Evolutionary conservation across 2,888 invertebrate genomes (phyloP).

Genomic region (Parasteatoda lunata): DNA sequence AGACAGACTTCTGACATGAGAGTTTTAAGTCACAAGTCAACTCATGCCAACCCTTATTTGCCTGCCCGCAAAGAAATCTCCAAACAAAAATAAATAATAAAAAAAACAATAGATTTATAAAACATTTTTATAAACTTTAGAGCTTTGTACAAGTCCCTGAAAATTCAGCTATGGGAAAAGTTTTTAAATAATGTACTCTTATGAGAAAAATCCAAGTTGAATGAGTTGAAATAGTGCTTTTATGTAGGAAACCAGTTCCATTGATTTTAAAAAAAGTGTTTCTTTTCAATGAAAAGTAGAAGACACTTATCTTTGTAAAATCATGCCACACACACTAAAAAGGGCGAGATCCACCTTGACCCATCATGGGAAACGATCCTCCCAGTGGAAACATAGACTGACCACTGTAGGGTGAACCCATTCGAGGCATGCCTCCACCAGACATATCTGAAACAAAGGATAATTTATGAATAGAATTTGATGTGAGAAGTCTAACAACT

Average conservation of each 20-base stretch:
- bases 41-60: too few species aligned
- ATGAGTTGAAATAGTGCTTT: background rate
- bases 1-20: too few species aligned
- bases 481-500: too few species aligned
- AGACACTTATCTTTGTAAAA: slow-evolving; percentile 61
- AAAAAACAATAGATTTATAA: too few species aligned
- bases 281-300: slow-evolving; percentile 32
- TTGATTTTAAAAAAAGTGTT: background rate
- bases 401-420: slow-evolving; percentile 35
- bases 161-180: background rate
- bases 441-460: slow-evolving; percentile 38
- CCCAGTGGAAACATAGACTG: slow-evolving; percentile 48
- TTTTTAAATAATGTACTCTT: background rate
- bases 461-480: background rate
- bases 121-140: too few species aligned
- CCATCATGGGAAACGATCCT: slow-evolving; percentile 54
- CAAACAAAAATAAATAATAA: too few species aligned
- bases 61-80: too few species aligned
- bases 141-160: too few species aligned
- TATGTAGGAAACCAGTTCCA: too few species aligned
- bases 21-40: too few species aligned
- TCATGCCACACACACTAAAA: slow-evolving; percentile 25
- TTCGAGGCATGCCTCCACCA: slow-evolving; percentile 40
- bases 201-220: background rate
- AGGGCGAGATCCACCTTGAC: slow-evolving; percentile 61